Conservation (phyloP, 2,797 vertebrate species). For the Threskiornis aethiopicus region DNA sequence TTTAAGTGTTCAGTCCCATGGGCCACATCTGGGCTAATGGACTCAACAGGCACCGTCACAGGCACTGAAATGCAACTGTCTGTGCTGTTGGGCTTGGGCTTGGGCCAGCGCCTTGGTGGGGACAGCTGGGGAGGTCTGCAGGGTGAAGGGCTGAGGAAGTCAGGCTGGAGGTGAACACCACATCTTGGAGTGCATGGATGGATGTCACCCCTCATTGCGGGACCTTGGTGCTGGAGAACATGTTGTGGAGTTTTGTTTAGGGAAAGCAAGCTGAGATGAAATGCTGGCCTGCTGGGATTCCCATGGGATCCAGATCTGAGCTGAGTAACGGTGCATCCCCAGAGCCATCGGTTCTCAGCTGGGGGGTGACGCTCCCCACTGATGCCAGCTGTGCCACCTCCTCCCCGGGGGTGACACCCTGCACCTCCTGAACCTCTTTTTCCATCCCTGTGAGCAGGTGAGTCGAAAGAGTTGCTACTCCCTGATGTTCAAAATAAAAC, state of each 20-base stretch:
- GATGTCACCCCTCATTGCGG: accelerated
- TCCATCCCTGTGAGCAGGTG: neutral
- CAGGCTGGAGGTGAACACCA: neutral
- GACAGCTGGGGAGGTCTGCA: neutral
- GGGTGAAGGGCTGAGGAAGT: neutral
- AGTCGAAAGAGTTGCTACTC: neutral
- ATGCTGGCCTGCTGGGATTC: neutral
- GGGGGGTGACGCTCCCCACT: accelerated
- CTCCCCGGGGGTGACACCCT: neutral
- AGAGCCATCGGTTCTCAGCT: accelerated
- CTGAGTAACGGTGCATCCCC: neutral
- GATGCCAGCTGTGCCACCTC: neutral
- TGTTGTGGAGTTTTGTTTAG: accelerated
- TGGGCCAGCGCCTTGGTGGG: neutral
- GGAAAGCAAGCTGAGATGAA: neutral
- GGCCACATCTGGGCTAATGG: neutral
- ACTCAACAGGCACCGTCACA: accelerated
- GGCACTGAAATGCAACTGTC: neutral
- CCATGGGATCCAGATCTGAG: neutral
- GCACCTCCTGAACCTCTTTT: neutral
- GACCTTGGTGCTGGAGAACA: neutral
- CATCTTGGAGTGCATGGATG: neutral
- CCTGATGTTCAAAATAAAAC: neutral
- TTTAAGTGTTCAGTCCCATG: neutral
- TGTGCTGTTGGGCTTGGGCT: neutral